phyloP scores from a whole-genome alignment of 2,888 invertebrate genomes.

The Euzetes globulus region DNA sequence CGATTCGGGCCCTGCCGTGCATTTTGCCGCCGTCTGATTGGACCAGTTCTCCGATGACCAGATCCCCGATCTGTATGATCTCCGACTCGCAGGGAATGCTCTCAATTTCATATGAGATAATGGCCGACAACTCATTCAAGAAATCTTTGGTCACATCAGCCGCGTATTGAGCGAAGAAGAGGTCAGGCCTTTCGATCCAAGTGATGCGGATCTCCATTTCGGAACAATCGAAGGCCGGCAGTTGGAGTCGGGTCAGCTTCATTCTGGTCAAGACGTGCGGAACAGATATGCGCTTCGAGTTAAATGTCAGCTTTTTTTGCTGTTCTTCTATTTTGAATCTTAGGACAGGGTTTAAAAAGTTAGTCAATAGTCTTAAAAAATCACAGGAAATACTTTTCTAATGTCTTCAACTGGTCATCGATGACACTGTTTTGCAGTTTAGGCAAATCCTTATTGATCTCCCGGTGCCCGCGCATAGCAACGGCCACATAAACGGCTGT shows the following conservation, averaged over 20 bases:
- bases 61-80: background rate
- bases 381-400: background rate
- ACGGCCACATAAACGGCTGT: slow-evolving; percentile 65
- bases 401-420: background rate
- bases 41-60: background rate
- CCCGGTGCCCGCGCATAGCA: slow-evolving; percentile 53
- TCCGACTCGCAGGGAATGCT: background rate
- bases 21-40: background rate
- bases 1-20: background rate
- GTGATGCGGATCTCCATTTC: slow-evolving; percentile 15
- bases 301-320: background rate
- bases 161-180: slow-evolving; percentile 61
- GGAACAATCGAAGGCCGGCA: slow-evolving; percentile 12
- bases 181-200: slow-evolving; percentile 46
- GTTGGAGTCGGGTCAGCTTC: background rate
- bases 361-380: background rate
- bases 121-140: background rate
- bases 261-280: background rate
- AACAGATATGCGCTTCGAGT: background rate
- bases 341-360: background rate
- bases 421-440: background rate
- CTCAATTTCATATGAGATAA: background rate
- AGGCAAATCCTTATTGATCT: background rate
- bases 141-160: slow-evolving; percentile 47
- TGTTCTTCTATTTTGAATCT: background rate